Conservation (phyloP, 2,888 invertebrate genomes). For the Andrena flavipes region DNA sequence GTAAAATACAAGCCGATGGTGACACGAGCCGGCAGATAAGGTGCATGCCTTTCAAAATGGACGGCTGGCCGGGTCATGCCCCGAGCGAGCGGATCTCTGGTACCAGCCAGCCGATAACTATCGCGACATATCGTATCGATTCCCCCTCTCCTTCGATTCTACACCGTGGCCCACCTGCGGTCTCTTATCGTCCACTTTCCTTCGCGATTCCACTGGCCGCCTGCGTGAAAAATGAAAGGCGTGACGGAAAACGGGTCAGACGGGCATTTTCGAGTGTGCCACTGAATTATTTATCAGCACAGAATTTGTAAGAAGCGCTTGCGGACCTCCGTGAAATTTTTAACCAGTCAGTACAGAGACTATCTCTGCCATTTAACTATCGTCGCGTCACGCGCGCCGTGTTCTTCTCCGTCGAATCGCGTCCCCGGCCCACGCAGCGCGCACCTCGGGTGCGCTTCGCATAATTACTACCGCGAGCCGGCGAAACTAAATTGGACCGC, state of each 20-base stretch:
- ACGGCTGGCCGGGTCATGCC: conserved; percentile 58
- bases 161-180: neutral
- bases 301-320: too few relatives aligned
- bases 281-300: too few relatives aligned
- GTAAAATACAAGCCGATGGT: conserved; percentile 55
- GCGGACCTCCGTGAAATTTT: too few relatives aligned
- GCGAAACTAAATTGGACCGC: conserved; percentile 32
- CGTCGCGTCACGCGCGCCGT: too few relatives aligned
- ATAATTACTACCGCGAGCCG: neutral
- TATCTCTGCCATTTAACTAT: too few relatives aligned
- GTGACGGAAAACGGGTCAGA: too few relatives aligned
- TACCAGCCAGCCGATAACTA: conserved; percentile 35
- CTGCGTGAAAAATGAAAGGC: too few relatives aligned
- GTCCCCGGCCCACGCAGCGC: neutral
- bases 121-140: conserved; percentile 13
- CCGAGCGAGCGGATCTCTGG: conserved; percentile 40
- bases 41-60: conserved; percentile 69
- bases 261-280: too few relatives aligned
- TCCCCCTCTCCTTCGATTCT: neutral
- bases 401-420: neutral
- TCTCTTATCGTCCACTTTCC: neutral
- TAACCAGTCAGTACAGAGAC: too few relatives aligned
- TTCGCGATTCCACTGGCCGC: neutral
- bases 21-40: conserved; percentile 62
- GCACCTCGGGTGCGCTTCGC: too few relatives aligned